Evolutionary conservation across 2,888 invertebrate species (phyloP), one percentile per base, ranked within the genome.

Genomic region (Neoscelio sp.): DNA sequence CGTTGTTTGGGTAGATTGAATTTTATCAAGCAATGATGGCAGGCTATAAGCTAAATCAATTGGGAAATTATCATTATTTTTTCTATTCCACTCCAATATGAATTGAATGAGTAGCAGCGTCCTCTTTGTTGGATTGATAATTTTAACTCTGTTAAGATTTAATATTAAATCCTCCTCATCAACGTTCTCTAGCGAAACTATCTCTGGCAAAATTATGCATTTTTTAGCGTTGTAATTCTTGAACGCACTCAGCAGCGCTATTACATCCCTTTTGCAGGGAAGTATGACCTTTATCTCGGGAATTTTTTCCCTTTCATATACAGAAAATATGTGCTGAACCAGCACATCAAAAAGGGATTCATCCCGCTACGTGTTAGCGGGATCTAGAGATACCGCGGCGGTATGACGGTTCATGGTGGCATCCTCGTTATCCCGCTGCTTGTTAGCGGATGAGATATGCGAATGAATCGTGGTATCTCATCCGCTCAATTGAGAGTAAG

Each of bases 261-360:
- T 56, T 6, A 56, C 56, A 56, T 56, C 56, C 56, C 56, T 56
- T 13, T 56, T 56, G 56, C 56, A 56, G 8, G 56, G 56, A 56
- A 56, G 58, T 58, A 58, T 58, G 58, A 58, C 26, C 42, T 58
- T 58, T 58, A 58, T 7, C 7, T 58, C 58, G 5, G 58, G 42
- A 42, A 58, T 42, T 58, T 58, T 58, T 58, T 58, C 58, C 26
- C 58, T 58, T 58, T 58, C 58, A 58, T 58, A 42, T 58, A 42
- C 58, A 58, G 58, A 58, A 58, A 58, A 58, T 58, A 58, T 58
- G 28, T 58, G 58, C 58, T 58, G 58, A 58, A 58, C 58, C 28
- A 58, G 28, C 28, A 58, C 58, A 58, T 58, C 28, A 28, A 58
- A 58, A 58, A 58, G 28, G 42, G 58, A 58, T 18, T 40, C 58